Evolutionary conservation across 2,888 invertebrate species (phyloP).

Genomic region (Caenorhabditis sinica): DNA sequence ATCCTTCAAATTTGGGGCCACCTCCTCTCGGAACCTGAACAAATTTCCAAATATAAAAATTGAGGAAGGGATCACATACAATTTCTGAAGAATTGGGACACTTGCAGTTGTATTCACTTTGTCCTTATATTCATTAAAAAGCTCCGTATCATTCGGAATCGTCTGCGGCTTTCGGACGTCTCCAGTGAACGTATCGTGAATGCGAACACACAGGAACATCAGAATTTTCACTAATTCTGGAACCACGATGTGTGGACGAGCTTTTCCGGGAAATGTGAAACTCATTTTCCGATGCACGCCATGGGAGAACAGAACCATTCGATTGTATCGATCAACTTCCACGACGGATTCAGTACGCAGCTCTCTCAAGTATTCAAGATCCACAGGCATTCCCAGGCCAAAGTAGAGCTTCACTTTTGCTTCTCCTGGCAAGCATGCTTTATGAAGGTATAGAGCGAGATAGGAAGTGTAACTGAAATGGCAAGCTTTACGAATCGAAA

Average conservation of each 20-base stretch:
- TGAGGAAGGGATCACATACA: neutral
- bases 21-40: neutral
- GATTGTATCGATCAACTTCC: neutral
- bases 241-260: neutral
- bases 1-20: neutral
- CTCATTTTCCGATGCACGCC: too few relatives aligned
- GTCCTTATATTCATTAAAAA: slow-evolving; percentile 17
- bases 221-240: neutral
- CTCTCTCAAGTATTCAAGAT: neutral
- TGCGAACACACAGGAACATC: neutral
- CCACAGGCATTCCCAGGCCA: slow-evolving; percentile 6
- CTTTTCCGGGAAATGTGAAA: neutral
- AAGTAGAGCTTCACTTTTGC: slow-evolving; percentile 22
- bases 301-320: neutral
- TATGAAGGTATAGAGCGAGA: slow-evolving; percentile 15
- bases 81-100: neutral
- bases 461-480: neutral
- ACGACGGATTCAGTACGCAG: neutral
- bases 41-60: neutral
- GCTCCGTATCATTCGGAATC: neutral
- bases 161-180: neutral
- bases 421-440: neutral
- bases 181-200: slow-evolving; percentile 21
- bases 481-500: neutral
- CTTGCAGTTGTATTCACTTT: neutral